Conservation (phyloP, 92 coral and sea anemone species). For the Parazoanthus darwini region DNA sequence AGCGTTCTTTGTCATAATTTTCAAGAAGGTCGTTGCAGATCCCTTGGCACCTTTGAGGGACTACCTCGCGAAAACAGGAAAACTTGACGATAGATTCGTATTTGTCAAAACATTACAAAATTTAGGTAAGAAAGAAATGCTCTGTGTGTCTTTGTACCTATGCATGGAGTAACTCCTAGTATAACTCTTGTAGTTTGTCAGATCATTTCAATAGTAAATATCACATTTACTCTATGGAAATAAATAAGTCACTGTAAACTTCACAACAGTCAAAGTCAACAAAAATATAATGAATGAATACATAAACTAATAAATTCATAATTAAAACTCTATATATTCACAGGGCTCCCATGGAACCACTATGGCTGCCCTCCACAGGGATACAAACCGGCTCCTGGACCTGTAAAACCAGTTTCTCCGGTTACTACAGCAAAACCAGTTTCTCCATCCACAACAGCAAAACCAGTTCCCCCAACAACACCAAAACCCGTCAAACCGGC, state of each 20-base stretch:
- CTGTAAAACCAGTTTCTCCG: conserved; percentile 34
- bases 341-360: conserved; percentile 52
- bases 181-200: too few species aligned
- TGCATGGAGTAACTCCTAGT: neutral
- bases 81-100: conserved; percentile 38
- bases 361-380: conserved; percentile 73
- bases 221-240: too few species aligned
- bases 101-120: conserved; percentile 47
- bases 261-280: too few species aligned
- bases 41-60: conserved; percentile 79
- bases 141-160: neutral
- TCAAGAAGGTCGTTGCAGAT: conserved; percentile 79
- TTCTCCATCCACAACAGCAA: neutral
- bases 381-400: conserved; percentile 58
- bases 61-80: conserved; percentile 45
- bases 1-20: conserved; percentile 63
- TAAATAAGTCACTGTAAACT: too few species aligned
- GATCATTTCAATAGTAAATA: too few species aligned
- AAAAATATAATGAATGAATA: neutral
- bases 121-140: conserved; percentile 45
- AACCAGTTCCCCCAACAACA: conserved; percentile 20
- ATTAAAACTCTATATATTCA: conserved; percentile 5
- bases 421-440: conserved; percentile 15
- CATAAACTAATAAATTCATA: too few species aligned
- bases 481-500: conserved; percentile 10